Conservation (phyloP, 2,888 invertebrate genomes). For the Heteropelma amictum region DNA sequence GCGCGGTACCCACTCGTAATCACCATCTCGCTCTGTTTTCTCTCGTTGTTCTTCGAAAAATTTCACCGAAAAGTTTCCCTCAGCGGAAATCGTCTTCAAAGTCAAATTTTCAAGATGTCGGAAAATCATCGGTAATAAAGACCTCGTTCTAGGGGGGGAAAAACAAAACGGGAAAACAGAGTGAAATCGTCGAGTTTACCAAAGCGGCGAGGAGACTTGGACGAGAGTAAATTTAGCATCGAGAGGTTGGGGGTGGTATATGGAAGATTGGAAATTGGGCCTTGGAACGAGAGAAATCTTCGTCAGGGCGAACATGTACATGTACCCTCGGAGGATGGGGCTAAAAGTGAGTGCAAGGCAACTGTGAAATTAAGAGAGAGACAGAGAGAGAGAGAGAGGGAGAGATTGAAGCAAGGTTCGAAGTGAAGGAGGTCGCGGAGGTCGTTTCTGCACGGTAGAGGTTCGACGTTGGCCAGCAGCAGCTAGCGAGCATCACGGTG, state of each 20-base stretch:
- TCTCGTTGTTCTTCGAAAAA: neutral
- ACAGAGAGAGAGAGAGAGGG: neutral
- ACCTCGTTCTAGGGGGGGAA: too few species aligned
- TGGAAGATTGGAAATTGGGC: conserved; percentile 47
- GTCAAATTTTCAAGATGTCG: too few species aligned
- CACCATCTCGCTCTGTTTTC: neutral
- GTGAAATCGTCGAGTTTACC: neutral
- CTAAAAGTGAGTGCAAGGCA: conserved; percentile 74
- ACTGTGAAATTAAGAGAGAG: neutral
- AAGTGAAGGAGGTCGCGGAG: conserved; percentile 29
- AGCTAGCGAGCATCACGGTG: conserved; percentile 54
- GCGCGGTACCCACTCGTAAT: too few species aligned
- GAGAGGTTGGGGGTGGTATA: conserved; percentile 1
- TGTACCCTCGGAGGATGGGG: conserved; percentile 66
- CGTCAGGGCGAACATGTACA: conserved; percentile 50
- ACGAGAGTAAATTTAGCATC: conserved; percentile 5
- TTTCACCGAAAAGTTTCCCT: neutral
- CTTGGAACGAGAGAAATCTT: conserved; percentile 39
- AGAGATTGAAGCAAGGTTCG: conserved; percentile 28
- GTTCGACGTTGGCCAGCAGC: conserved; percentile 47
- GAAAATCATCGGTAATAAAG: too few species aligned
- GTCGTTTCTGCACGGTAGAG: conserved; percentile 45
- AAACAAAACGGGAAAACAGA: too few species aligned
- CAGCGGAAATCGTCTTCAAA: too few species aligned
- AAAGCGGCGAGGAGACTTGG: neutral